These are phyloP conservation scores for Herpailurus yagouaroundi DNA, from an alignment of 2,113 vertebrate genomes.

Conservation along the genomic window DNA sequence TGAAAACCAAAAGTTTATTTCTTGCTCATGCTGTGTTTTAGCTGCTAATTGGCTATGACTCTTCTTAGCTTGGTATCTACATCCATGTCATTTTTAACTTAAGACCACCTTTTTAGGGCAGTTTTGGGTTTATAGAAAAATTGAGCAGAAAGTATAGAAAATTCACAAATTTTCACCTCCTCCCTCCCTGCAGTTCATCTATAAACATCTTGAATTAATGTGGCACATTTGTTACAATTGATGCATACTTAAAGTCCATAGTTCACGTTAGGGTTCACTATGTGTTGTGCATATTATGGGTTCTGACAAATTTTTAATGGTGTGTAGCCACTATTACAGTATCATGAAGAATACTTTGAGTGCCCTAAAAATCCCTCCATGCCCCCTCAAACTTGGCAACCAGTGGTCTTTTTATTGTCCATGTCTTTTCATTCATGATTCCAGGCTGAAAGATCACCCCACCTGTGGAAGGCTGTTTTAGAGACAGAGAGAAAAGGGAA, in stretches of 20 bases:
- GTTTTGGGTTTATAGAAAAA: constrained; percentile 1
- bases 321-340: not conserved
- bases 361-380: not conserved
- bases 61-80: not conserved
- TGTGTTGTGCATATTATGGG: not conserved
- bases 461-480: not conserved
- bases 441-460: not conserved
- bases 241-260: not conserved
- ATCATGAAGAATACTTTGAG: not conserved
- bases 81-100: not conserved
- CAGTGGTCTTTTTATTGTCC: not conserved
- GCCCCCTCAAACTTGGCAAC: not conserved
- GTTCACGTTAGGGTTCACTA: not conserved
- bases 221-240: not conserved
- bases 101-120: not conserved
- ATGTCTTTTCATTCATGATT: not conserved
- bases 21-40: not conserved
- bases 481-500: not conserved
- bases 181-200: not conserved
- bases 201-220: not conserved
- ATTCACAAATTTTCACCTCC: too few species aligned
- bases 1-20: not conserved
- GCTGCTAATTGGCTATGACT: not conserved
- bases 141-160: not conserved
- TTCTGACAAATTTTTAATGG: not conserved